These are phyloP conservation scores for Melieria omissa DNA, from an alignment of 2,888 invertebrate species.

Conservation along the genomic window DNA sequence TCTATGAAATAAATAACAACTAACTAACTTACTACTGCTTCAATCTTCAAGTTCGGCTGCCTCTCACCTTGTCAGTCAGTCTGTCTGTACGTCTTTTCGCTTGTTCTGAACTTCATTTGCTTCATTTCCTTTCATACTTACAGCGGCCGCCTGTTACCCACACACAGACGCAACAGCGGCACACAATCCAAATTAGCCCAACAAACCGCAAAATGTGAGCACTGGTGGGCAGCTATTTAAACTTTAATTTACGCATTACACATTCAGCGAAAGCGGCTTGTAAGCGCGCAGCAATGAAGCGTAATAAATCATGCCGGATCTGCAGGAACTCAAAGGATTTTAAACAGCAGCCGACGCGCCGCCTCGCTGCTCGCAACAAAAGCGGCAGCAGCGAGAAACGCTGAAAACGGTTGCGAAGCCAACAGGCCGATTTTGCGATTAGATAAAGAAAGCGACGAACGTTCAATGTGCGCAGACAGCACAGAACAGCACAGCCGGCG, in stretches of 20 bases:
- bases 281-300: conserved; percentile 6
- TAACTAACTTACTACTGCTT: too few species aligned
- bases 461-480: neutral
- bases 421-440: conserved; percentile 22
- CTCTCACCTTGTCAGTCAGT: too few species aligned
- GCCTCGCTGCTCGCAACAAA: neutral
- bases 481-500: neutral
- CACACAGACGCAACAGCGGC: too few species aligned
- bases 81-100: too few species aligned
- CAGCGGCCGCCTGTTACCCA: too few species aligned
- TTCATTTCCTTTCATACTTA: too few species aligned
- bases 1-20: too few species aligned
- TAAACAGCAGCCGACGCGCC: neutral
- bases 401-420: neutral
- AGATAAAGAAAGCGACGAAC: conserved; percentile 14
- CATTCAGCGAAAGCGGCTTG: neutral
- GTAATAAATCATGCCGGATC: conserved; percentile 34
- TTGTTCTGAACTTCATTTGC: too few species aligned
- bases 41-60: too few species aligned
- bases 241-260: neutral
- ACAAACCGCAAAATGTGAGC: too few species aligned
- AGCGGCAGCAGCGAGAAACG: neutral
- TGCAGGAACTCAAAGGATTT: conserved; percentile 26
- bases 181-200: too few species aligned
- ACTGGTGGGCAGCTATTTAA: too few species aligned